Base-by-base conservation (phyloP, 1,140 invertebrate species). In the Atta texana region DNA sequence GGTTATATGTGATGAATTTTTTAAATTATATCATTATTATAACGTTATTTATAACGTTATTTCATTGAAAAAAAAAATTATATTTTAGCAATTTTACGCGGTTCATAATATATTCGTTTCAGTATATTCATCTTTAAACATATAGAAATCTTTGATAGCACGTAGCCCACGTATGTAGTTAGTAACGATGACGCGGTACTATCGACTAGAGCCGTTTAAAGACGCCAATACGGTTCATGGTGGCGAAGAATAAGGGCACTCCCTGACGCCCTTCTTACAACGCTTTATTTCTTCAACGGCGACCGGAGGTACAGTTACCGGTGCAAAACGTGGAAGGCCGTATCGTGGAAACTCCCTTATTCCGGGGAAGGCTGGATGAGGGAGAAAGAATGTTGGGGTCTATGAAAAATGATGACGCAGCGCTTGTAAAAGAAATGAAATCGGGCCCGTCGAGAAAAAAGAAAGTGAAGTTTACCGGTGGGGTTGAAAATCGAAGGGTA, bases 341-440 rank as follows among this genome's bases (percentile, higher is more conserved):
- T 91, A 92, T 92, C 89, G 90, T 90, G 91, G 89, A 93, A 94
- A 92, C 88, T 88, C 85, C 86, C 84, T 88, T 91, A 91, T 91
- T 69, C 39, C 84, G 80, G 74, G 68, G 71, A 85, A 81, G 80
- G 90, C 80, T 90, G 88, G 85, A 71, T 63, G 59, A 69, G 68
- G 34, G 69, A 84, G 69, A 74, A 84, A 84, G 80, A 57, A 69
- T 51, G 49, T 44, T 77, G 85, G 93, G 93, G 92, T 94, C 94
- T 93, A 95, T 95, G 94, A 95, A 95, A 95, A 95, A 95, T 94
- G 94, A 95, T 95, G 94, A 95, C 94, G 94, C 91, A 90, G 94
- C 93, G 90, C 88, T 94, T 93, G 93, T 92, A 92, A 93, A 94
- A 94, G 93, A 94, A 94, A 95, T 95, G 92, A 94, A 95, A 94